Evolutionary conservation across 2,888 invertebrate genomes (phyloP), one percentile per base, ranked within the genome.

Genomic region (Parnassius orleans): DNA sequence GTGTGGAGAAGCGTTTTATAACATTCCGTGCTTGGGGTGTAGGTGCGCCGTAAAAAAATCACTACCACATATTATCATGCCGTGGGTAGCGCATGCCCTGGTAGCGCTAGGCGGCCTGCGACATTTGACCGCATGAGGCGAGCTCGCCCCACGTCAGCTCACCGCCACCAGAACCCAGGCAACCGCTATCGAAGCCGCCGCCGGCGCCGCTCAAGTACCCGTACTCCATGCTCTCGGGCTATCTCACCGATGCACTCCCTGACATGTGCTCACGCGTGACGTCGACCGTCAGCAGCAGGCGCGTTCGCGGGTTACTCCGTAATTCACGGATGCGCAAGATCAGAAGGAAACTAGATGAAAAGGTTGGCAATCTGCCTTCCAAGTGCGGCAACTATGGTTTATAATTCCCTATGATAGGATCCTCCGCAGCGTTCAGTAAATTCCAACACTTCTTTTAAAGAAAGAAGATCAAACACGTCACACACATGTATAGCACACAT

Each of bases 121-220:
- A 95, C 96, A 97, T 96, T 92, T 97, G 97, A 68, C 96, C 96
- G 87, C 97, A 97, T 53, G 96, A 96, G 60, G 96, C 95, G 77
- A 97, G 93, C 88, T 97, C 97, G 64, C 96, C 96, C 92, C 97
- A 97, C 47, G 96, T 95, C 83, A 97, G 83, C 80, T 90, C 89
- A 61, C 90, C 87, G 72, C 91, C 90, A 67, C 89, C 83, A 57
- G 88, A 78, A 54, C 86, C 94, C 92, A 95, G 81, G 93, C 95
- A 90, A 61, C 84, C 86, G 59, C 89, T 83, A 1, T 90, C 92
- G 75, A 89, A 90, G 56, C 90, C 90, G 66, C 90, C 89, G 68
- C 90, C 90, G 54, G 90, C 88, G 59, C 90, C 89, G 80, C 90
- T 85, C 73, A 91, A 72, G 77, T 90, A 90, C 71, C 89, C 92